Base-by-base conservation (phyloP, 2,888 invertebrate genomes). In the Thecophora atra region DNA sequence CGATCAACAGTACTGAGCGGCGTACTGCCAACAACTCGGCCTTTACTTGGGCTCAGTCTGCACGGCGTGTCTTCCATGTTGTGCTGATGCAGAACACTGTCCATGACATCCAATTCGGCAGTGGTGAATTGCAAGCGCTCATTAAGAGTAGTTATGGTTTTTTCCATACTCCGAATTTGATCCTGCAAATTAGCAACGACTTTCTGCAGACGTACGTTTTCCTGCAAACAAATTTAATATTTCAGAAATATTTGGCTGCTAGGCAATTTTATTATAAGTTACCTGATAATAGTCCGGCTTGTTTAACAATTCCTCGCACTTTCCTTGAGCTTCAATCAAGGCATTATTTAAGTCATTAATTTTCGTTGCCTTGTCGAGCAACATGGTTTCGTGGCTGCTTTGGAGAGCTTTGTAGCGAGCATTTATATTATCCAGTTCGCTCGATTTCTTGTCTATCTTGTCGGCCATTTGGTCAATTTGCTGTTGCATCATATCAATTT, bases 281-380 rank as follows among this genome's bases (percentile, higher is more conserved):
- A 76, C 76, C 67, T 79, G 77, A 0, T 81, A 80, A 64, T 81
- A 81, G 69, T 81, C 82, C n/a, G 81, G 80, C 19, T 80, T 81
- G 1, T 75, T 74, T 17, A 80, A 73, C 1, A 88, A 75, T 73
- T 88, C 86, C 11, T 87, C 84, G 76, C 85, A 88, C 54, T 87
- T 87, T 8, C 83, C 77, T 77, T 92, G 92, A 0, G 91, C 89
- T 7, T 89, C 88, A 74, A 90, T 89, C 63, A 92, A 78, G 26
- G 89, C 91, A 26, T 86, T 85, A 0, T 89, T 89, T n/a, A 92
- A 78, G 60, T 89, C 87, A 82, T 91, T 91, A 73, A 92, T 91
- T 19, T 89, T 89, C 0, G 88, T 87, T 0, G 89, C 89, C 75
- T 91, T 92, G 56, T 92, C 91, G 63, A 90, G 87, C 58, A 91